Evolutionary conservation across 2,797 vertebrate species (phyloP), one percentile per base, ranked within the genome.

Genomic region (Pseudopleuronectes americanus): DNA sequence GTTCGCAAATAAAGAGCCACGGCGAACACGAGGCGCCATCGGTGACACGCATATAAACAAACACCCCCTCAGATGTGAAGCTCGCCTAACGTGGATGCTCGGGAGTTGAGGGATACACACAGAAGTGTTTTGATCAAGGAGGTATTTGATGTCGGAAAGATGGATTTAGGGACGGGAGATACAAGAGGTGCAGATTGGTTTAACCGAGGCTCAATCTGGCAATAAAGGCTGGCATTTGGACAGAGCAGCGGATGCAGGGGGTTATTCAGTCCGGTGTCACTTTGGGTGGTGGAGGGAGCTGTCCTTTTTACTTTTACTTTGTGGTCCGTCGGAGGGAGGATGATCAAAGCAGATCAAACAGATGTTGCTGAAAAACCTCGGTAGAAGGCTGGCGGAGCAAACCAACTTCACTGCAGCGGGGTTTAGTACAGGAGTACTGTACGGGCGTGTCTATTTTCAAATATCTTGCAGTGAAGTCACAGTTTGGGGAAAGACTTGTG

Each of bases 201-300:
- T 82, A 89, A 88, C 84, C 72, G 64, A 82, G 82, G 65, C 76
- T 87, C 81, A 88, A 89, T 89, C 69, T 73, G 78, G 82, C 86
- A 92, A 93, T 93, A 93, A 91, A 81, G 72, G 84, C 64, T 94
- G 92, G 90, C 92, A 95, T 95, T 95, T 95, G 74, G 81, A 88
- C 84, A 84, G 87, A 81, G 80, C 81, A 68, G 79, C 77, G 76
- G 74, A 54, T 45, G 59, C 68, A 48, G 36, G 65, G 84, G 80
- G 84, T 78, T 74, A 74, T 55, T 45, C 76, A 57, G 57, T 33
- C 56, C 65, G 64, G 57, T 67, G 63, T 65, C 74, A 76, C 82
- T 79, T 82, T 73, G 61, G 74, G 65, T 77, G 64, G 68, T 62
- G 53, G 77, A 68, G 60, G 60, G 74, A 76, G 7, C 17, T 66